Evolutionary conservation across 1,140 invertebrate species (phyloP).

Genomic region (Cherax destructor): DNA sequence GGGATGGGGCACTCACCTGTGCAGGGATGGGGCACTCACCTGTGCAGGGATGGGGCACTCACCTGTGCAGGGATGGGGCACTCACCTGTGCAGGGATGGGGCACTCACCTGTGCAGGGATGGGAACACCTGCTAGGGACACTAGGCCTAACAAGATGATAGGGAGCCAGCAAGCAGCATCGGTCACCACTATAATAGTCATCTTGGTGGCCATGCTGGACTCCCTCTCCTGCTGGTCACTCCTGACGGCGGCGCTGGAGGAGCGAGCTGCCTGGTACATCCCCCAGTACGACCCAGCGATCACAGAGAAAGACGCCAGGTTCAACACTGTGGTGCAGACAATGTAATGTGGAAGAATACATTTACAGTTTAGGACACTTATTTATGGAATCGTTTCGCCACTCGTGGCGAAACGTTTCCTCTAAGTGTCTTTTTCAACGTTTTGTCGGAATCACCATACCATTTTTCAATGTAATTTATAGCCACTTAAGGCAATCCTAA

Average conservation of each 20-base stretch:
- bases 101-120: slow-evolving; percentile 74
- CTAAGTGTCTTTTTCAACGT: too few species aligned
- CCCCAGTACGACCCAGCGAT: slow-evolving; percentile 79
- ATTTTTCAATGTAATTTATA: too few species aligned
- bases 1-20: slow-evolving; percentile 74
- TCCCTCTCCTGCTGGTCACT: slow-evolving; percentile 72
- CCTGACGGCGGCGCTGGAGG: slow-evolving; percentile 76
- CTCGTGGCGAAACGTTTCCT: too few species aligned
- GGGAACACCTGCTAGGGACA: slow-evolving; percentile 76
- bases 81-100: too few species aligned
- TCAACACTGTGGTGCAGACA: slow-evolving; percentile 76
- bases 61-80: too few species aligned
- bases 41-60: too few species aligned
- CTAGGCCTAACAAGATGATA: slow-evolving; percentile 78
- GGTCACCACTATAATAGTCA: slow-evolving; percentile 79
- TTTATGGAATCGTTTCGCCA: too few species aligned
- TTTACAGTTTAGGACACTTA: too few species aligned
- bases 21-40: too few species aligned
- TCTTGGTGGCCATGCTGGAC: slow-evolving; percentile 78
- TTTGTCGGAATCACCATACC: too few species aligned
- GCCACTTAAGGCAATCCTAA: too few species aligned
- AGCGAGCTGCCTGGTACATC: slow-evolving; percentile 79
- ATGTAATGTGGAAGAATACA: slow-evolving; percentile 57
- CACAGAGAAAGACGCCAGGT: slow-evolving; percentile 78
- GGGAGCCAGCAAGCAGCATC: slow-evolving; percentile 80